Evolutionary conservation across 2,888 invertebrate species (phyloP).

Genomic region (Alloplasta piceator): DNA sequence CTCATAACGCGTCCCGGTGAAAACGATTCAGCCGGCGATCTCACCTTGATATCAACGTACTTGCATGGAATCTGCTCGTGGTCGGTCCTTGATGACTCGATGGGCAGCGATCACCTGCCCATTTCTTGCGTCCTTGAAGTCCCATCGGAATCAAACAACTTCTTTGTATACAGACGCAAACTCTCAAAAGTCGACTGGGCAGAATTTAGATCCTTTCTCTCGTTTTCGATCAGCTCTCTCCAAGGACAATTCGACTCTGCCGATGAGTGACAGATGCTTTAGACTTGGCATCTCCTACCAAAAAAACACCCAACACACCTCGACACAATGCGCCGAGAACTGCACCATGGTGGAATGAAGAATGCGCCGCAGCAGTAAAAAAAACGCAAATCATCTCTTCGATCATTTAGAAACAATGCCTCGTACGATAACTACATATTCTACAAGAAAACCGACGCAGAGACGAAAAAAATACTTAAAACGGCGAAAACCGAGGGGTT

Average conservation of each 20-base stretch:
- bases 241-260: neutral
- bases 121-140: neutral
- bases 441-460: neutral
- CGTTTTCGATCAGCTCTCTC: neutral
- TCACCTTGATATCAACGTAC: neutral
- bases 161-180: neutral
- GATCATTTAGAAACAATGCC: neutral
- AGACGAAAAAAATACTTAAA: neutral
- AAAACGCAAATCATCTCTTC: neutral
- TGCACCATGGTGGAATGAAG: neutral
- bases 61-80: neutral
- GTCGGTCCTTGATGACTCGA: slow-evolving; percentile 15
- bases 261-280: too few species aligned
- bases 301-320: neutral
- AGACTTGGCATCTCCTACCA: neutral
- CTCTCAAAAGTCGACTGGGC: neutral
- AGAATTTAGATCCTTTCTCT: neutral
- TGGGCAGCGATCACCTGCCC: slow-evolving; percentile 32
- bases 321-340: neutral
- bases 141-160: neutral
- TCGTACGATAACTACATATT: neutral
- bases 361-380: neutral
- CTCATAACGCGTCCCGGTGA: neutral
- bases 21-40: neutral
- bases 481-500: neutral